A percentile compares a stretch with the other conserved stretches of the same genome.
These are phyloP conservation scores for Coronaproctus castanopsis DNA, from an alignment of 2,888 invertebrate species.

Conservation along the genomic window DNA sequence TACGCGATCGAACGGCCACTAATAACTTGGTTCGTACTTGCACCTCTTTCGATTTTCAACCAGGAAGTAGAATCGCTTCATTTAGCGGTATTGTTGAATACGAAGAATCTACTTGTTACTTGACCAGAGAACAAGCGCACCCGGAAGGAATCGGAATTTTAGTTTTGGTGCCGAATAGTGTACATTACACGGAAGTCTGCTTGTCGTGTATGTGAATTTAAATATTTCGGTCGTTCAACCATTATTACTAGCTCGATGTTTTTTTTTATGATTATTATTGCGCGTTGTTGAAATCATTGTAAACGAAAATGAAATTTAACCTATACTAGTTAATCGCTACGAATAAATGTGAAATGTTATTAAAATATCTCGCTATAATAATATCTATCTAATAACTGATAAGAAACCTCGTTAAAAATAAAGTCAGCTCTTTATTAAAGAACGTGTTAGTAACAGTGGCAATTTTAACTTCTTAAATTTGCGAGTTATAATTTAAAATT, in stretches of 20 bases:
- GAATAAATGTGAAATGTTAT: too few relatives aligned
- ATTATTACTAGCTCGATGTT: not conserved
- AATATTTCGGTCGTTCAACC: too few relatives aligned
- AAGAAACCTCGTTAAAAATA: too few relatives aligned
- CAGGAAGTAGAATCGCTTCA: conserved; percentile 63
- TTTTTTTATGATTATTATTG: not conserved
- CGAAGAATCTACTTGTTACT: conserved; percentile 70
- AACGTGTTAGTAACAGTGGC: too few relatives aligned
- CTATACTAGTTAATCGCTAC: too few relatives aligned
- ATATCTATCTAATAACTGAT: too few relatives aligned
- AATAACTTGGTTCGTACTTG: conserved; percentile 68
- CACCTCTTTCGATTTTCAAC: conserved; percentile 76
- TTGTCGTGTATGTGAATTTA: conserved; percentile 49
- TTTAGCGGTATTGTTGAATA: conserved; percentile 64
- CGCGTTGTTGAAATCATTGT: too few relatives aligned
- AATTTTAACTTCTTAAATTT: too few relatives aligned
- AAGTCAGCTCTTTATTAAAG: too few relatives aligned
- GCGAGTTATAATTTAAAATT: too few relatives aligned
- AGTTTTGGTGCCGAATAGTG: conserved; percentile 73
- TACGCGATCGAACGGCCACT: conserved; percentile 51
- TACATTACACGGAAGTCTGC: conserved; percentile 77
- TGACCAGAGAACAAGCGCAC: conserved; percentile 64
- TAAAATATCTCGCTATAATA: too few relatives aligned
- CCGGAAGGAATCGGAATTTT: conserved; percentile 75
- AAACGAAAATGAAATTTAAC: too few relatives aligned